Evolutionary conservation across 2,888 invertebrate species (phyloP).

Genomic region (Alviniconcha strummeri): DNA sequence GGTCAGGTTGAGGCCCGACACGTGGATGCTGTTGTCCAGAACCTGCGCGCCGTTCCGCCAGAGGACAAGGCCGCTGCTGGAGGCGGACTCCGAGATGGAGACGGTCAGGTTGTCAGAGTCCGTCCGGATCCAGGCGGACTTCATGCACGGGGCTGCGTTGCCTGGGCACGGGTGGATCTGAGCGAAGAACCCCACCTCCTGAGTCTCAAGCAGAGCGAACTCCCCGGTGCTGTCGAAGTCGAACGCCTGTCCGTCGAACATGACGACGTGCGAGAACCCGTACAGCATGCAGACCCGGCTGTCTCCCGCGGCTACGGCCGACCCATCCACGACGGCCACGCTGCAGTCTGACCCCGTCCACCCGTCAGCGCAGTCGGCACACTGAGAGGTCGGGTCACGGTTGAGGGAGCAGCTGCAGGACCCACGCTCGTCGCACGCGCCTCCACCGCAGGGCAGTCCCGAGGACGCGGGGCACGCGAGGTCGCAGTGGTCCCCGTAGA

Average conservation of each 20-base stretch:
- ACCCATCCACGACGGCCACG: constrained; percentile 36
- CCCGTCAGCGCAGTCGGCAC: constrained; percentile 49
- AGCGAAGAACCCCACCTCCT: constrained; percentile 10
- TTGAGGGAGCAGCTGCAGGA: constrained; percentile 51
- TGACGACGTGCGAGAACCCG: constrained; percentile 49
- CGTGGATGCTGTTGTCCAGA: constrained; percentile 22
- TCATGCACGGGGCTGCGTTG: constrained; percentile 43
- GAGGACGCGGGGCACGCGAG: constrained; percentile 43
- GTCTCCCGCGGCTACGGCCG: constrained; percentile 1
- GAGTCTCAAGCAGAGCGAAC: constrained; percentile 38
- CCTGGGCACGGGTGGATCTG: constrained; percentile 51
- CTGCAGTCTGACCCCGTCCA: constrained; percentile 58
- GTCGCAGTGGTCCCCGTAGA: constrained; percentile 50
- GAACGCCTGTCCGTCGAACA: constrained; percentile 52
- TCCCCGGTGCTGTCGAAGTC: constrained; percentile 45
- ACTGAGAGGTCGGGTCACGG: constrained; percentile 42
- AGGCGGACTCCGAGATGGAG: constrained; percentile 34
- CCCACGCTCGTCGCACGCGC: constrained; percentile 48
- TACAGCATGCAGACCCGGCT: constrained; percentile 41
- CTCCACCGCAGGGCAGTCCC: constrained; percentile 50
- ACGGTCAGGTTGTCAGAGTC: constrained; percentile 44
- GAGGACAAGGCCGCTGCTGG: constrained; percentile 33
- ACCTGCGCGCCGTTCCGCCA: constrained; percentile 41
- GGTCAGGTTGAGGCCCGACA: constrained; percentile 11
- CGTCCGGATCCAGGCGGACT: constrained; percentile 49